phyloP scores from a whole-genome alignment of 2,888 invertebrate genomes.

The Drosophila affinis region DNA sequence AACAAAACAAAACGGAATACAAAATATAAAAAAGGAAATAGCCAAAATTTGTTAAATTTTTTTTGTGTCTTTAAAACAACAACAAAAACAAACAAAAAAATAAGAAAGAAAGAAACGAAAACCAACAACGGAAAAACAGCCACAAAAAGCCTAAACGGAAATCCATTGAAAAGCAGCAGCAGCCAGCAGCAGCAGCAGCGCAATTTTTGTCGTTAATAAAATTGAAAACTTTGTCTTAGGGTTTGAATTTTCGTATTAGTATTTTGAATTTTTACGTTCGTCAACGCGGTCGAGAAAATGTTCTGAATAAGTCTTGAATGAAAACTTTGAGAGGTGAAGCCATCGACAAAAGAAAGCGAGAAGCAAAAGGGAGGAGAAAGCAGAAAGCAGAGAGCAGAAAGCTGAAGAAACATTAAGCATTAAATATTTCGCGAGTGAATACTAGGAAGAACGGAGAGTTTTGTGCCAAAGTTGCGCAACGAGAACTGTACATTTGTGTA shows the following conservation, averaged over 20 bases:
- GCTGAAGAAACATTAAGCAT: background rate
- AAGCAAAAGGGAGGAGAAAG: too few relatives aligned
- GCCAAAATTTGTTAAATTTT: constrained; percentile 80
- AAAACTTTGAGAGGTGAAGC: constrained; percentile 36
- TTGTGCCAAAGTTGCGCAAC: constrained; percentile 51
- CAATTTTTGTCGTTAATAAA: constrained; percentile 51
- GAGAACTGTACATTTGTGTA: constrained; percentile 44
- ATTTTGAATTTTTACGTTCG: constrained; percentile 72
- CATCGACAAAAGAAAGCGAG: constrained; percentile 18
- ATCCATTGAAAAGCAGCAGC: constrained; percentile 1
- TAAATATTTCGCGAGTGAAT: constrained; percentile 25
- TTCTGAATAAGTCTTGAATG: constrained; percentile 41
- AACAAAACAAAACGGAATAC: constrained; percentile 48
- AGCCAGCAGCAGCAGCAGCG: background rate
- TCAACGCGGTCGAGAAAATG: constrained; percentile 57
- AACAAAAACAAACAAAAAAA: constrained; percentile 7
- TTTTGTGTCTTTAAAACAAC: constrained; percentile 53
- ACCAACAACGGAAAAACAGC: constrained; percentile 32
- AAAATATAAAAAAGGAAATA: constrained; percentile 62
- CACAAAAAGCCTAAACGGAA: constrained; percentile 28
- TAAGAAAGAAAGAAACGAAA: background rate
- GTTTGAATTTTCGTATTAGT: constrained; percentile 72
- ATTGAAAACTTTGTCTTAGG: constrained; percentile 70
- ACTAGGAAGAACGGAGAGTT: constrained; percentile 11
- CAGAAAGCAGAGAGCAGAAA: constrained; percentile 7